These are phyloP conservation scores for Todiramphus chloris DNA, from an alignment of 2,113 vertebrate species.

Conservation along the genomic window DNA sequence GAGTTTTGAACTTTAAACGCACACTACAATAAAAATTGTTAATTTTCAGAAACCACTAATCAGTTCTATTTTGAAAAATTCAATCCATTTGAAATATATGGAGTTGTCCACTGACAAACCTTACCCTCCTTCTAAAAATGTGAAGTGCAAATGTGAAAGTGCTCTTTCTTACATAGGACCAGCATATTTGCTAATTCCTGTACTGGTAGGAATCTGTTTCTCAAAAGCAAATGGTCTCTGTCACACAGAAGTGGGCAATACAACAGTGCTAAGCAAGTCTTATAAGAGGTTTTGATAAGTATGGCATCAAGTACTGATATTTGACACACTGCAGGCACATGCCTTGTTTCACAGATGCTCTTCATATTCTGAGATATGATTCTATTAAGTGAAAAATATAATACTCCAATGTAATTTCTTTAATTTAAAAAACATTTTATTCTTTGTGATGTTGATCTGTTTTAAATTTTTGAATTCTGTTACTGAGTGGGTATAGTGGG, in stretches of 20 bases:
- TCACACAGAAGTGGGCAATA: background rate
- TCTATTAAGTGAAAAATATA: background rate
- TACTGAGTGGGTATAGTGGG: background rate
- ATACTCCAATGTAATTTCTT: background rate
- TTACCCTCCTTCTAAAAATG: background rate
- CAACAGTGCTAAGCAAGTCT: background rate
- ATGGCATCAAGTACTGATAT: background rate
- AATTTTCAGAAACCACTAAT: background rate
- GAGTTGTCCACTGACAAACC: background rate
- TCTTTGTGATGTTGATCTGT: background rate
- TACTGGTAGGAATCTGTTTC: background rate
- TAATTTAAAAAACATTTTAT: background rate
- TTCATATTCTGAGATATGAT: background rate
- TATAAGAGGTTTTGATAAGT: background rate
- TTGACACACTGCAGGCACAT: background rate
- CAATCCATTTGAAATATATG: background rate
- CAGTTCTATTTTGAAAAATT: background rate
- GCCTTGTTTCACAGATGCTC: background rate
- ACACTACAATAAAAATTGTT: background rate
- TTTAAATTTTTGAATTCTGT: background rate
- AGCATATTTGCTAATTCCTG: background rate
- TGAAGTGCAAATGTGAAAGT: background rate
- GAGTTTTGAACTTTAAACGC: background rate
- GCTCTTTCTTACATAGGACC: background rate
- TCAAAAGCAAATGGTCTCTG: background rate